A percentile compares a stretch with the other conserved stretches of the same genome.
These are phyloP conservation scores for Muricea muricata DNA, from an alignment of 92 coral and sea anemone genomes.

Conservation along the genomic window DNA sequence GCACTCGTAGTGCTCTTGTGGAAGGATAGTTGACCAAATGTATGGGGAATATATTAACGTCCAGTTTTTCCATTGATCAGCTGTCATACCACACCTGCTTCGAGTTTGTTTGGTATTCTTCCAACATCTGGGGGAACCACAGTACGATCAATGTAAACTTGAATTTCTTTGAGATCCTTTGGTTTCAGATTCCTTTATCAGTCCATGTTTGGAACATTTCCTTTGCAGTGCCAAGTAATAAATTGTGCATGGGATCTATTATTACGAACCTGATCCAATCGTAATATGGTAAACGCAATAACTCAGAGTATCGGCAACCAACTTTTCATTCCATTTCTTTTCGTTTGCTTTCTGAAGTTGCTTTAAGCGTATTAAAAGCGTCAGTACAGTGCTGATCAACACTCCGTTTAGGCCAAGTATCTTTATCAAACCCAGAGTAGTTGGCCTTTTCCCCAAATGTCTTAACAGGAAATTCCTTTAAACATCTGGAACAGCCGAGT, in stretches of 20 bases:
- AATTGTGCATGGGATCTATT: too few species aligned
- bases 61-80: constrained; percentile 77
- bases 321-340: background rate
- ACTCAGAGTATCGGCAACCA: constrained; percentile 59
- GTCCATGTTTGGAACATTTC: constrained; percentile 41
- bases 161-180: constrained; percentile 53
- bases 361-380: too few species aligned
- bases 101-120: constrained; percentile 62
- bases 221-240: constrained; percentile 67
- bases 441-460: constrained; percentile 66
- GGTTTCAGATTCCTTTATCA: constrained; percentile 46
- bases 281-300: too few species aligned
- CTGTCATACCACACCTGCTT: constrained; percentile 58
- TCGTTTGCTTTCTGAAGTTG: constrained; percentile 39
- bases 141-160: constrained; percentile 56
- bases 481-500: constrained; percentile 72
- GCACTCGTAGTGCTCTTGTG: constrained; percentile 46
- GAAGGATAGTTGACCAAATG: constrained; percentile 47
- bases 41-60: too few species aligned
- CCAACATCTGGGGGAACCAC: constrained; percentile 63
- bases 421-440: constrained; percentile 66
- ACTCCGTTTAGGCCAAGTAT: constrained; percentile 53
- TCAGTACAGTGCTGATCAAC: constrained; percentile 48
- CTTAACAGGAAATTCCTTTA: constrained; percentile 50
- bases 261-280: too few species aligned